Conservation (phyloP, 2,888 invertebrate genomes). For the Cheilosia scutellata region DNA sequence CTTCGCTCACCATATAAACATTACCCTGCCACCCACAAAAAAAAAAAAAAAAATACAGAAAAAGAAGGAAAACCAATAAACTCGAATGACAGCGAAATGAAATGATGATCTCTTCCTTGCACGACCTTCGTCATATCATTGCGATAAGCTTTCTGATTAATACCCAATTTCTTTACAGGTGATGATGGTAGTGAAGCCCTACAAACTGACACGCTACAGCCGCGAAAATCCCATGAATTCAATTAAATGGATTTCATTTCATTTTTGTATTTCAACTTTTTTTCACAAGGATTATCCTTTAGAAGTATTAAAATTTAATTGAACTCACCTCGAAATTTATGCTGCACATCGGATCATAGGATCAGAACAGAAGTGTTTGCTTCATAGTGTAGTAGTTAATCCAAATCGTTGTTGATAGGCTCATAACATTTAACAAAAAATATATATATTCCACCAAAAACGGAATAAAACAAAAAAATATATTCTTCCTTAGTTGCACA, state of each 20-base stretch:
- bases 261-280: background rate
- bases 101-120: slow-evolving; percentile 22
- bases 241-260: slow-evolving; percentile 54
- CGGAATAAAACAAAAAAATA: background rate
- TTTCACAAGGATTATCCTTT: slow-evolving; percentile 33
- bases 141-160: slow-evolving; percentile 46
- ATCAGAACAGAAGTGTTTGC: slow-evolving; percentile 10
- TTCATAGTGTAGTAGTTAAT: slow-evolving; percentile 38
- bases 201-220: slow-evolving; percentile 11
- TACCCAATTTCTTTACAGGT: slow-evolving; percentile 31
- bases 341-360: slow-evolving; percentile 34
- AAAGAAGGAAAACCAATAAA: slow-evolving; percentile 20
- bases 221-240: slow-evolving; percentile 56
- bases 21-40: background rate
- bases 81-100: slow-evolving; percentile 16
- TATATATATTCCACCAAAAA: slow-evolving; percentile 11
- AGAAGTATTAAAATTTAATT: slow-evolving; percentile 43
- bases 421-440: background rate
- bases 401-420: slow-evolving; percentile 32
- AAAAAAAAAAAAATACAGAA: background rate
- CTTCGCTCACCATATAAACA: no score
- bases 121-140: slow-evolving; percentile 40
- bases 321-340: slow-evolving; percentile 56
- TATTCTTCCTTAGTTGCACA: slow-evolving; percentile 20
- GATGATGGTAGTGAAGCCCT: slow-evolving; percentile 35